Conservation (phyloP, 2,113 vertebrate species). For the Rhagologus leucostigma region DNA sequence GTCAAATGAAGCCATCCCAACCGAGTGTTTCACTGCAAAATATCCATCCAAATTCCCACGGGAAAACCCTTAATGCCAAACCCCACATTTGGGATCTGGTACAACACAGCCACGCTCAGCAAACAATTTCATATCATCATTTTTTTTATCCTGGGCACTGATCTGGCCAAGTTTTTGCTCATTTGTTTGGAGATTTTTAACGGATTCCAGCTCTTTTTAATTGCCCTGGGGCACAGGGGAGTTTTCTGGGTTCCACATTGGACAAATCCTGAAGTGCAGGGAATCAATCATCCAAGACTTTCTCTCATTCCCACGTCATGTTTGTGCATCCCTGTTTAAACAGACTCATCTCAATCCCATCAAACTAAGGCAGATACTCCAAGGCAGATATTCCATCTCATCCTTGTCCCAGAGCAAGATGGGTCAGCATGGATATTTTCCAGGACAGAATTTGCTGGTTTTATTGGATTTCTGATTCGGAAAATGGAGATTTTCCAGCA, state of each 20-base stretch:
- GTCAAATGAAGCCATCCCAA: accelerated
- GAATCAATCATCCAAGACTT: neutral
- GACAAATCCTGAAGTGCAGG: neutral
- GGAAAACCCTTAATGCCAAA: neutral
- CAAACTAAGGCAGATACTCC: neutral
- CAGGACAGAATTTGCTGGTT: neutral
- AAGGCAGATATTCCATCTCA: neutral
- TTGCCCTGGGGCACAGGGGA: neutral
- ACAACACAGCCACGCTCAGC: neutral
- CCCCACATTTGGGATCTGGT: neutral
- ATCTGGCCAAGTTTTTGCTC: neutral
- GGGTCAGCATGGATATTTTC: neutral
- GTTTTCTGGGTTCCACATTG: neutral
- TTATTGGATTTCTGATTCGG: neutral
- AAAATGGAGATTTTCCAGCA: neutral
- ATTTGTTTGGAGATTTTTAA: neutral
- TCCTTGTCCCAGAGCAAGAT: too few relatives aligned
- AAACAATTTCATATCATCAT: accelerated
- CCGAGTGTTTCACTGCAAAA: neutral
- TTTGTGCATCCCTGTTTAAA: too few relatives aligned
- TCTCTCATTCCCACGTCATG: accelerated
- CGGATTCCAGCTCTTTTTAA: neutral
- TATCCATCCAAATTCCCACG: neutral
- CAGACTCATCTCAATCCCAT: too few relatives aligned
- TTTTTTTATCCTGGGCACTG: neutral